Evolutionary conservation across 2,113 vertebrate species (phyloP), one percentile per base, ranked within the genome.

Genomic region (Mobula hypostoma): DNA sequence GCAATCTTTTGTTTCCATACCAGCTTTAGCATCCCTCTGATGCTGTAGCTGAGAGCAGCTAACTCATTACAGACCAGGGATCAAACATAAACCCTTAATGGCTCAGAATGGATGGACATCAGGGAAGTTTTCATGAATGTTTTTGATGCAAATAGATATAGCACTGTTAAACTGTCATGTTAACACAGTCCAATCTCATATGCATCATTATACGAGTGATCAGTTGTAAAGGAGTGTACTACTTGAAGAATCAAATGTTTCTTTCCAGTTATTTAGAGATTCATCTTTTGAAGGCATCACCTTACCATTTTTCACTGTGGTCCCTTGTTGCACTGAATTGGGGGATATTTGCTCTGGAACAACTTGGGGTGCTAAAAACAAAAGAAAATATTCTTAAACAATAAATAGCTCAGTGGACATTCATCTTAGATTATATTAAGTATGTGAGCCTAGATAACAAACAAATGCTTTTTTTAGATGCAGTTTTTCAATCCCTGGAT

Each of bases 251-350:
- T 93, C 9, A 93, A 93, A 36, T 27, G 90, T 17, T 21, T 93
- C 68, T 36, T 72, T 74, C 36, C 24, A 74, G 9, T 74, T 72
- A 29, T 56, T 40, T 48, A 21, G 12, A 74, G 19, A 76, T 74
- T 72, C n/a, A 74, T 48, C 21, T 27, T 40, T 72, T 21, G 32
- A 40, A 72, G 76, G 70, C 12, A 48, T 8, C 70, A 24, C 72
- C 68, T 70, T 93, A 93, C 91, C 91, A 24, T 93, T 93, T 93
- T 93, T 93, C 70, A 74, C 21, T 40, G 48, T 93, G 91, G 91
- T 93, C 91, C 91, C 91, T 74, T 93, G 91, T 93, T 74, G 91
- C 40, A 72, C 70, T 74, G 66, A 48, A 74, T 36, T 76, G 91
- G 70, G 32, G 12, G 91, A 56, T 24, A 74, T 24, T 74, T 93